phyloP scores from a whole-genome alignment of 1,140 invertebrate species.

The Drosophila micromelanica region DNA sequence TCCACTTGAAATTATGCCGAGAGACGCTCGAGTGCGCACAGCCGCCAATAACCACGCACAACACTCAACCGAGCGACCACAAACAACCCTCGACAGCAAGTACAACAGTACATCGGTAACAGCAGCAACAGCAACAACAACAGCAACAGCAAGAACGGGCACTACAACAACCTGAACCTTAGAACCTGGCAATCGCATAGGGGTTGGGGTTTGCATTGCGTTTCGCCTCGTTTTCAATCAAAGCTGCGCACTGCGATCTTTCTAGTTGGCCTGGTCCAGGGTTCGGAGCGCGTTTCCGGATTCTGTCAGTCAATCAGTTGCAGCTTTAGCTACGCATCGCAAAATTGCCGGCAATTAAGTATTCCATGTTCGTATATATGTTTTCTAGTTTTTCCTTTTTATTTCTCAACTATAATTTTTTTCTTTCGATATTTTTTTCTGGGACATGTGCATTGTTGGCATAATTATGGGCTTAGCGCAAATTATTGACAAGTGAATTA shows the following conservation, averaged over 20 bases:
- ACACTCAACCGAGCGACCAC: slow-evolving; percentile 49
- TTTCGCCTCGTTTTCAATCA: slow-evolving; percentile 56
- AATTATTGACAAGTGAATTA: slow-evolving; percentile 77
- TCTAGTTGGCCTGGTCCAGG: slow-evolving; percentile 56
- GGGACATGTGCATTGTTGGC: slow-evolving; percentile 63
- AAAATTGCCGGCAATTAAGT: slow-evolving; percentile 72
- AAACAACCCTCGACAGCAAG: slow-evolving; percentile 65
- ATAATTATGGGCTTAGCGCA: slow-evolving; percentile 73
- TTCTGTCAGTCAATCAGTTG: slow-evolving; percentile 37
- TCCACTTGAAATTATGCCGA: slow-evolving; percentile 59
- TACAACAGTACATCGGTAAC: too few species aligned
- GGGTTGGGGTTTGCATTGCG: slow-evolving; percentile 47
- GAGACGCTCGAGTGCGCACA: slow-evolving; percentile 53
- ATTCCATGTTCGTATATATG: slow-evolving; percentile 42
- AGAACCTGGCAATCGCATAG: slow-evolving; percentile 22
- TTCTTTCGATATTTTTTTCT: too few species aligned
- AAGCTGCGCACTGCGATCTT: slow-evolving; percentile 62
- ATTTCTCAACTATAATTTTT: slow-evolving; percentile 7
- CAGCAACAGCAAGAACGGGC: slow-evolving; percentile 37
- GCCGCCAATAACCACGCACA: slow-evolving; percentile 57
- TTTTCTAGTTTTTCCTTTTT: slow-evolving; percentile 25
- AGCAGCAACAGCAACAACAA: too few species aligned
- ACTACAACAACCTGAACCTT: slow-evolving; percentile 19
- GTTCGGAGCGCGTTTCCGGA: slow-evolving; percentile 29
- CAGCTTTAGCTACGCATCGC: slow-evolving; percentile 43